Evolutionary conservation across 2,113 vertebrate genomes (phyloP).

Genomic region (Sinocyclocheilus maitianheensis): DNA sequence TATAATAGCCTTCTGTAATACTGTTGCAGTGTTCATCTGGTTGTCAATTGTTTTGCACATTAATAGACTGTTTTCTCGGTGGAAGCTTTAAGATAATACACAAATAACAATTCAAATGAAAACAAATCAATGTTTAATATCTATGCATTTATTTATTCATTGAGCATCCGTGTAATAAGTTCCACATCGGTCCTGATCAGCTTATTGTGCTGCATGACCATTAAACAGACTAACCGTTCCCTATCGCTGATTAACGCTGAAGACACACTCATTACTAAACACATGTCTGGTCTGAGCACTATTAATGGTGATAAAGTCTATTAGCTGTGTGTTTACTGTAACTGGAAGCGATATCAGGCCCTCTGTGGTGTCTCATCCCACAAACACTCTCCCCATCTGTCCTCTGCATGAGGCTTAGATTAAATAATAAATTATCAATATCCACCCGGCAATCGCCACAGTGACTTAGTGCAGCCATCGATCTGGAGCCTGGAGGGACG

Average conservation of each 20-base stretch:
- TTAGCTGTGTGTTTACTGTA: slow-evolving; percentile 43
- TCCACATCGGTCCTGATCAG: neutral
- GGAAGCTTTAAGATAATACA: neutral
- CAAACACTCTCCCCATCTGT: slow-evolving; percentile 38
- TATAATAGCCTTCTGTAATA: neutral
- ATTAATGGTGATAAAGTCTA: slow-evolving; percentile 48
- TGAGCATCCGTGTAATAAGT: neutral
- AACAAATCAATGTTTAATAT: neutral
- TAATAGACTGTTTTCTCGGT: neutral
- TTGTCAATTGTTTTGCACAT: neutral
- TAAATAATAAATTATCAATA: slow-evolving; percentile 76
- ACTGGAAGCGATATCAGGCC: slow-evolving; percentile 26
- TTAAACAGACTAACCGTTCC: neutral
- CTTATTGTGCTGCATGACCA: neutral
- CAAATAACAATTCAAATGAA: neutral
- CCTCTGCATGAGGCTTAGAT: slow-evolving; percentile 54
- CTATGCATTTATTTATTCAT: neutral
- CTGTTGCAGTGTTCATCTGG: neutral
- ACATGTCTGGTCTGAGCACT: neutral
- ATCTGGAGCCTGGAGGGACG: slow-evolving; percentile 65
- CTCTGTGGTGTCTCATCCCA: slow-evolving; percentile 64
- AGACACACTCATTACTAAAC: neutral
- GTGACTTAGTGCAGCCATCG: slow-evolving; percentile 67
- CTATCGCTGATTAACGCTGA: slow-evolving; percentile 2
- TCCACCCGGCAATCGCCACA: slow-evolving; percentile 64